phyloP scores from a whole-genome alignment of 92 coral and sea anemone genomes.

The Pocillopora grandis region DNA sequence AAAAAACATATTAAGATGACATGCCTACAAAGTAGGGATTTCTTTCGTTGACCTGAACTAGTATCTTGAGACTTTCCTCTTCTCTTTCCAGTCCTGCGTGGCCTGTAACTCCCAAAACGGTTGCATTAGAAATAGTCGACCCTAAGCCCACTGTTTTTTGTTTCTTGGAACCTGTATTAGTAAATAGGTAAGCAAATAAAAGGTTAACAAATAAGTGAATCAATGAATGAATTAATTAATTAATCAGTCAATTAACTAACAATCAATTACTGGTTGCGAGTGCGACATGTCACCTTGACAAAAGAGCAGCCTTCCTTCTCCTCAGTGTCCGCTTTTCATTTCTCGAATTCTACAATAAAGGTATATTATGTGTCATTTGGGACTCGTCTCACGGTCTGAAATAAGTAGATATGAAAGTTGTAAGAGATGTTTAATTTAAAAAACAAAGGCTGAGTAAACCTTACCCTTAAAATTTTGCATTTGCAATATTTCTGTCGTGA shows the following conservation, averaged over 20 bases:
- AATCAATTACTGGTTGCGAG: neutral
- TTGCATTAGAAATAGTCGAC: neutral
- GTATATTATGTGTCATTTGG: no score
- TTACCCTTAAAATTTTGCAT: neutral
- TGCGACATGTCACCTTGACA: neutral
- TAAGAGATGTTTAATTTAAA: no score
- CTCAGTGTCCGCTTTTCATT: neutral
- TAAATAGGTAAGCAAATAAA: no score
- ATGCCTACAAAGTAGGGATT: no score
- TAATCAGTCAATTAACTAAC: neutral
- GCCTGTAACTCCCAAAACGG: neutral
- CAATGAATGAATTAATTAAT: no score
- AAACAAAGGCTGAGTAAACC: no score
- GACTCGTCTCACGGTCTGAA: neutral
- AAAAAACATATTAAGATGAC: no score
- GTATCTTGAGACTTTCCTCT: neutral
- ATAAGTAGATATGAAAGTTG: neutral
- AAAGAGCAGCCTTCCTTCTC: slow-evolving; percentile 2
- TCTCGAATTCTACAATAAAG: neutral
- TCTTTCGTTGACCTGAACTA: no score
- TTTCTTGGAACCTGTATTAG: neutral
- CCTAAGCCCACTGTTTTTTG: neutral
- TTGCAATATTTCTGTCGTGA: neutral
- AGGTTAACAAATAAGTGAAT: no score
- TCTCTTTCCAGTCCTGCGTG: slow-evolving; percentile 3